Evolutionary conservation across 1,140 invertebrate genomes (phyloP).

Genomic region (Cyclina sinensis): DNA sequence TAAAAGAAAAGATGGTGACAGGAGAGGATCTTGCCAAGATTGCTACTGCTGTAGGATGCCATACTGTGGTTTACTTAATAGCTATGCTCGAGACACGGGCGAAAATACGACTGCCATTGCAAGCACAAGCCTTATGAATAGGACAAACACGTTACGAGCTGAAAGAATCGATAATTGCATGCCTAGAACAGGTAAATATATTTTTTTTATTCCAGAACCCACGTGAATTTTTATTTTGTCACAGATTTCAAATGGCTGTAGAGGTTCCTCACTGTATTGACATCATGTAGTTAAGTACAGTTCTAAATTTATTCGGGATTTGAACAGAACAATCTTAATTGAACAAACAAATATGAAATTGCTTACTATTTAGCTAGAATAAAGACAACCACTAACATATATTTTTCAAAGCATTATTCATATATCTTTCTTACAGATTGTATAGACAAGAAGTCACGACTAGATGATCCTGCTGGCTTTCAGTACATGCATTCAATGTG

Average conservation of each 20-base stretch:
- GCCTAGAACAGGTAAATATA: neutral
- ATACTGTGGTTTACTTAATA: constrained; percentile 27
- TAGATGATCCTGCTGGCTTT: neutral
- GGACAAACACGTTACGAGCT: neutral
- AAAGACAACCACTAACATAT: no score
- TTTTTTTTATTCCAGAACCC: no score
- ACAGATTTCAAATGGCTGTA: no score
- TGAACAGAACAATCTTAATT: no score
- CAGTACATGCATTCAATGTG: constrained; percentile 12
- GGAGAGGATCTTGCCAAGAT: neutral
- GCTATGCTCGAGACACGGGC: constrained; percentile 27
- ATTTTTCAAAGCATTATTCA: no score
- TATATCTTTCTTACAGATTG: neutral
- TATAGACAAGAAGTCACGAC: neutral
- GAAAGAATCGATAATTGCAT: neutral
- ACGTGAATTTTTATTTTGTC: no score
- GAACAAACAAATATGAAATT: no score
- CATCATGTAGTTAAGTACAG: no score
- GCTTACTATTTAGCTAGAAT: no score
- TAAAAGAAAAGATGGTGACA: neutral
- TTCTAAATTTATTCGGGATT: no score
- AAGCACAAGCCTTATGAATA: neutral
- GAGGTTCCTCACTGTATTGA: no score
- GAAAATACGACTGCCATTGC: neutral
- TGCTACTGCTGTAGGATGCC: constrained; percentile 36